These are phyloP conservation scores for Polymixis flavicincta DNA, from an alignment of 2,888 invertebrate species.

Conservation along the genomic window DNA sequence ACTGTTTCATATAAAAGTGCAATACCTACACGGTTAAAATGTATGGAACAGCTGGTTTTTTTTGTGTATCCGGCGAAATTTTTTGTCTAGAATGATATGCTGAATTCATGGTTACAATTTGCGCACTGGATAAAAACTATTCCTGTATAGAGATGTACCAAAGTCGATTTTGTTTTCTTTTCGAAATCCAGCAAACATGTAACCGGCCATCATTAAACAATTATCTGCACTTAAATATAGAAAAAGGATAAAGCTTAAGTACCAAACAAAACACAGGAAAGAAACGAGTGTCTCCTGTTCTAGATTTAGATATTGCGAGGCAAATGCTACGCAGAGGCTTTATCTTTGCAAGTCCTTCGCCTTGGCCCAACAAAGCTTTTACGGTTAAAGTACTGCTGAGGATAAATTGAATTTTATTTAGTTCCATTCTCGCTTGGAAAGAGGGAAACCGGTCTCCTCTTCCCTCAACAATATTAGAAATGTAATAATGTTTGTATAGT, in stretches of 20 bases:
- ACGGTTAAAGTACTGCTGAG: constrained; percentile 31
- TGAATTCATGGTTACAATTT: too few species aligned
- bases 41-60: too few species aligned
- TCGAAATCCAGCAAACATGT: neutral
- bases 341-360: constrained; percentile 40
- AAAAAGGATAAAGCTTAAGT: too few species aligned
- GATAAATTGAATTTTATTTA: constrained; percentile 52
- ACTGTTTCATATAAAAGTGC: too few species aligned
- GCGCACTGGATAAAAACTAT: too few species aligned
- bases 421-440: constrained; percentile 23
- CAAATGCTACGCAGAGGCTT: constrained; percentile 25
- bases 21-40: too few species aligned
- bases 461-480: constrained; percentile 7
- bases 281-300: neutral
- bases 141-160: too few species aligned
- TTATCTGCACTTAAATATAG: neutral
- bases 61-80: too few species aligned
- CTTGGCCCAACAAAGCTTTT: constrained; percentile 30
- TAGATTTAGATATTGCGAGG: constrained; percentile 23
- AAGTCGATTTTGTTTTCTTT: neutral
- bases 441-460: constrained; percentile 1
- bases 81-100: too few species aligned
- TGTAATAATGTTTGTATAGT: constrained; percentile 1
- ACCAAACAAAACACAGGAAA: constrained; percentile 11
- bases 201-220: neutral